Percentiles rank a stretch among this genome's conserved stretches.
Conservation (phyloP, 2,113 vertebrate species). For the Pantherophis guttatus region DNA sequence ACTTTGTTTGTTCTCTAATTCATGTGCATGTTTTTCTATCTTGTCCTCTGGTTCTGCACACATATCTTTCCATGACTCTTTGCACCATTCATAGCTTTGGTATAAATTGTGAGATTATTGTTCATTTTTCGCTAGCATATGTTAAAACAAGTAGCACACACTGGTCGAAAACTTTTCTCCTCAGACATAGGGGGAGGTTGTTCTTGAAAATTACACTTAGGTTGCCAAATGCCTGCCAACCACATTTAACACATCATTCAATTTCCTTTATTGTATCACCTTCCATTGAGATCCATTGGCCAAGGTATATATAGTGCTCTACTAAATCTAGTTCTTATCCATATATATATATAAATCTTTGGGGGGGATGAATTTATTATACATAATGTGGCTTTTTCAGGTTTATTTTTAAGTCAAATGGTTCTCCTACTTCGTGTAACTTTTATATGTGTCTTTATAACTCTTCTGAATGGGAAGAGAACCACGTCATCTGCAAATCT, state of each 20-base stretch:
- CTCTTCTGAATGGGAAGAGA: neutral
- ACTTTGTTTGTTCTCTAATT: neutral
- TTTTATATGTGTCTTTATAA: neutral
- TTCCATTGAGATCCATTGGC: too few relatives aligned
- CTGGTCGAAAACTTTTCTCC: neutral
- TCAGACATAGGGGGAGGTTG: too few relatives aligned
- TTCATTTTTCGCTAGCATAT: neutral
- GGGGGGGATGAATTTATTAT: neutral
- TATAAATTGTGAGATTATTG: neutral
- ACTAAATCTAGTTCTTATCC: neutral
- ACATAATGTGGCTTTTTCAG: neutral
- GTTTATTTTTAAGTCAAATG: neutral
- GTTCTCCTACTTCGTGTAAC: neutral
- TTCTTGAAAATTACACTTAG: too few relatives aligned
- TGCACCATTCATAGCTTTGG: neutral
- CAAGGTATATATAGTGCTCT: too few relatives aligned
- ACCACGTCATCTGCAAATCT: neutral
- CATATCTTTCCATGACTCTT: neutral
- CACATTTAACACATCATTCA: too few relatives aligned
- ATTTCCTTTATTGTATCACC: too few relatives aligned
- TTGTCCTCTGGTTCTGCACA: neutral
- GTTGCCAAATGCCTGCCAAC: too few relatives aligned
- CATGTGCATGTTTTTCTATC: neutral
- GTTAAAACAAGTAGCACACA: neutral
- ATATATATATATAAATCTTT: neutral